A percentile compares a stretch with the other conserved stretches of the same genome.
Evolutionary conservation across 2,888 invertebrate species (phyloP).

Genomic region (Lobophora halterata): DNA sequence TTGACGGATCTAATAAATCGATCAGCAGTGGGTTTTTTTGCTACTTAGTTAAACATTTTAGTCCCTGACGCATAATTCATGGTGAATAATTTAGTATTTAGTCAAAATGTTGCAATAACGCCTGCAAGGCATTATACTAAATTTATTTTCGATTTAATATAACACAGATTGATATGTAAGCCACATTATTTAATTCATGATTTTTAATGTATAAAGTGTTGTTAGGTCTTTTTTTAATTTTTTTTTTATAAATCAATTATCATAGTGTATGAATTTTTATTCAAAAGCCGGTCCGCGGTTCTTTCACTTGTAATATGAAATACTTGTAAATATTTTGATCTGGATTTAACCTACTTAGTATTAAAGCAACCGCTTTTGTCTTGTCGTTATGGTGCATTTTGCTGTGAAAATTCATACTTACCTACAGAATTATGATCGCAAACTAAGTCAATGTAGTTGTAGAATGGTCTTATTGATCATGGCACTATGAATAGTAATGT

Average conservation of each 20-base stretch:
- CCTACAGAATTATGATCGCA: slow-evolving; percentile 23
- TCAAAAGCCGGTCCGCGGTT: slow-evolving; percentile 38
- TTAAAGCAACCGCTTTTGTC: slow-evolving; percentile 44
- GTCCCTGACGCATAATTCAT: slow-evolving; percentile 56
- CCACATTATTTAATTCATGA: slow-evolving; percentile 57
- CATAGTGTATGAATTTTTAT: slow-evolving; percentile 44
- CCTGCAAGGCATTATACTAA: slow-evolving; percentile 58
- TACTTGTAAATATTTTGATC: slow-evolving; percentile 67
- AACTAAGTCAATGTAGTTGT: slow-evolving; percentile 11
- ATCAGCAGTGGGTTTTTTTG: slow-evolving; percentile 16
- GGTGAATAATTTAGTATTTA: slow-evolving; percentile 46
- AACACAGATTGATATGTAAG: slow-evolving; percentile 48
- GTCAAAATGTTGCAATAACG: slow-evolving; percentile 72
- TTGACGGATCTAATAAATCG: background rate
- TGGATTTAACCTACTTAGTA: slow-evolving; percentile 60
- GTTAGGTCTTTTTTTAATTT: slow-evolving; percentile 40
- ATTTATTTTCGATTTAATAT: slow-evolving; percentile 28
- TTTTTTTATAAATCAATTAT: slow-evolving; percentile 52
- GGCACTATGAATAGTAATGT: slow-evolving; percentile 4
- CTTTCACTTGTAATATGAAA: slow-evolving; percentile 41
- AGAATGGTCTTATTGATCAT: slow-evolving; percentile 1
- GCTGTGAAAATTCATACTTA: slow-evolving; percentile 41
- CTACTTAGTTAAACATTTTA: slow-evolving; percentile 39
- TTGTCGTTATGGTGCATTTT: slow-evolving; percentile 51
- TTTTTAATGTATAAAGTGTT: slow-evolving; percentile 58